These are phyloP conservation scores for Corticium candelabrum DNA, from an alignment of 37 sponge, comb jelly and placozoan species.

Conservation along the genomic window DNA sequence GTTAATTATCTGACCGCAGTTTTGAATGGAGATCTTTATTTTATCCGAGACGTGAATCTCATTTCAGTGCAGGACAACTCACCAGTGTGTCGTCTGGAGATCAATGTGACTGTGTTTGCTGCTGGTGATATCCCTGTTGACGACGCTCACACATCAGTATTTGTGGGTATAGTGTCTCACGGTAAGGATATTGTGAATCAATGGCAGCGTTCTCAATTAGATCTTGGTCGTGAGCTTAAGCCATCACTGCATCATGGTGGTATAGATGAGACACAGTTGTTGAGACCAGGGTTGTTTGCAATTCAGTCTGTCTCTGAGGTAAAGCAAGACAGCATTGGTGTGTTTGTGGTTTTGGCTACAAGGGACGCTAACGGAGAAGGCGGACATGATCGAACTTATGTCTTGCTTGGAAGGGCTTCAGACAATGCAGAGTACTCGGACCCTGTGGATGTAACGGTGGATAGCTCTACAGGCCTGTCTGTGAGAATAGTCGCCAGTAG, in stretches of 20 bases:
- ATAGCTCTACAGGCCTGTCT: neutral
- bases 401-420: neutral
- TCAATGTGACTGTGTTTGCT: neutral
- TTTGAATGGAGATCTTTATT: neutral
- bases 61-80: neutral
- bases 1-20: neutral
- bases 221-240: neutral
- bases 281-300: neutral
- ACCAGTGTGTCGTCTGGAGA: neutral
- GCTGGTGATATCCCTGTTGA: slow-evolving; percentile 7
- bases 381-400: neutral
- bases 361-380: too few species aligned
- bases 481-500: neutral
- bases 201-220: neutral
- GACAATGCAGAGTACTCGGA: neutral
- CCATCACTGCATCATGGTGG: neutral
- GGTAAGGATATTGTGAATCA: neutral
- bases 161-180: neutral
- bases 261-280: neutral
- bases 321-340: neutral
- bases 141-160: neutral
- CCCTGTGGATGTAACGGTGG: neutral
- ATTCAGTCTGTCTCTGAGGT: neutral
- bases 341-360: neutral
- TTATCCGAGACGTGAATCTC: neutral